Base-by-base conservation (phyloP, 2,797 vertebrate species). In the Aplochiton taeniatus region DNA sequence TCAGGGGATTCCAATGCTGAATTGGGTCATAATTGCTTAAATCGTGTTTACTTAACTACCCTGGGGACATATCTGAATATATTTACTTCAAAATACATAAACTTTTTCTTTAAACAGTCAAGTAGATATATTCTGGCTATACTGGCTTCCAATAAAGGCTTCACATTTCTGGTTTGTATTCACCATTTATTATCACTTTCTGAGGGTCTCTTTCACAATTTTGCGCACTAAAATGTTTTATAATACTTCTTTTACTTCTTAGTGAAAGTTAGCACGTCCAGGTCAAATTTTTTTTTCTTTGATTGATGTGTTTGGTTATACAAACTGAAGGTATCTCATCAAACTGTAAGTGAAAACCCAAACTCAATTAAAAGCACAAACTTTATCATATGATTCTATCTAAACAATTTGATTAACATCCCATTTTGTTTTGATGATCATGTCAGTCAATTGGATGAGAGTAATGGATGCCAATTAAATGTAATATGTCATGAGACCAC, bases 11-110 rank as follows among this genome's bases (percentile, higher is more conserved):
- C 55, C n/a, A 20, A 47, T 46, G 11, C 65, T 18, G 31, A 44
- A 16, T 31, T 60, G 18, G 72, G 78, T 68, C 75, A 65, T 76
- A 61, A 74, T 79, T 71, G 59, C 65, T 72, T 69, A 53, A 79
- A 82, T 69, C 31, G 0, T 50, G 59, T 79, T 65, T 55, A 43
- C 63, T 46, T 17, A 43, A 12, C 17, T 63, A 49, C 66, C 48
- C 45, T 13, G 63, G 70, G 66, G 70, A 63, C 61, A 20, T 63
- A 68, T 62, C 43, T 70, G 59, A 68, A 73, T 17, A 8, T 54
- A 66, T 80, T 78, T 17, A 16, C 72, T 76, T 58, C 31, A 31
- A 51, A 57, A 65, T 77, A 58, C 47, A 44, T 63, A 44, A 62
- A 57, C 17, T 19, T 45, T 48, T 13, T 11, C 42, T 31, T 4